These are phyloP conservation scores for Taenioides sp. DNA, from an alignment of 2,797 vertebrate genomes.

Conservation along the genomic window DNA sequence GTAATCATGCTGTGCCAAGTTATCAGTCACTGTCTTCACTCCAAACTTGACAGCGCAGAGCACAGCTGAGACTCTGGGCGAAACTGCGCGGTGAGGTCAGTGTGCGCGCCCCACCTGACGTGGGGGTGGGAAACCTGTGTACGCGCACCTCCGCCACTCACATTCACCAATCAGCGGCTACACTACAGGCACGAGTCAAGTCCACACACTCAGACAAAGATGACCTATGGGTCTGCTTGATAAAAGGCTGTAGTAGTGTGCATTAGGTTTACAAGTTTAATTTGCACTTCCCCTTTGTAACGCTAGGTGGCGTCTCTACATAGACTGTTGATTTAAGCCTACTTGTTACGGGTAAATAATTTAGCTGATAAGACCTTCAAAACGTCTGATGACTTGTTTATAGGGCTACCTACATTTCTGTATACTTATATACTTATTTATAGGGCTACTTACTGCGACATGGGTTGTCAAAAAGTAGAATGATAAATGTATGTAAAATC, in stretches of 20 bases:
- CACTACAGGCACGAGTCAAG: too few relatives aligned
- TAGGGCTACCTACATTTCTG: too few relatives aligned
- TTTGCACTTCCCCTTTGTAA: neutral
- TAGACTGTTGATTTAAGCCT: neutral
- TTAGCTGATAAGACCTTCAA: neutral
- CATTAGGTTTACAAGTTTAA: neutral
- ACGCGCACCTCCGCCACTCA: slow-evolving; percentile 1
- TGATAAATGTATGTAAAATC: too few relatives aligned
- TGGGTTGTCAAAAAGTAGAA: too few relatives aligned
- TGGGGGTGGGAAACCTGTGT: slow-evolving; percentile 6
- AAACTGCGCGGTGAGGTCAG: slow-evolving; percentile 7
- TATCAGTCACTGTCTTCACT: neutral
- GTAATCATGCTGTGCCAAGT: neutral
- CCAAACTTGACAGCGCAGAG: too few relatives aligned
- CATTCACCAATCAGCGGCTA: slow-evolving; percentile 1
- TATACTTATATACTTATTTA: too few relatives aligned
- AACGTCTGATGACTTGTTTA: neutral
- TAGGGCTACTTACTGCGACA: too few relatives aligned
- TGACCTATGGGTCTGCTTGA: too few relatives aligned
- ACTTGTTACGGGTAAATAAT: neutral
- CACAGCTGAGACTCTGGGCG: neutral
- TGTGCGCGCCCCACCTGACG: slow-evolving; percentile 11
- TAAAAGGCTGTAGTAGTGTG: neutral
- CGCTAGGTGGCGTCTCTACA: slow-evolving; percentile 7
- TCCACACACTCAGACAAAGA: too few relatives aligned